These are phyloP conservation scores for Macheiramphus alcinus DNA, from an alignment of 2,113 vertebrate species.

Conservation along the genomic window DNA sequence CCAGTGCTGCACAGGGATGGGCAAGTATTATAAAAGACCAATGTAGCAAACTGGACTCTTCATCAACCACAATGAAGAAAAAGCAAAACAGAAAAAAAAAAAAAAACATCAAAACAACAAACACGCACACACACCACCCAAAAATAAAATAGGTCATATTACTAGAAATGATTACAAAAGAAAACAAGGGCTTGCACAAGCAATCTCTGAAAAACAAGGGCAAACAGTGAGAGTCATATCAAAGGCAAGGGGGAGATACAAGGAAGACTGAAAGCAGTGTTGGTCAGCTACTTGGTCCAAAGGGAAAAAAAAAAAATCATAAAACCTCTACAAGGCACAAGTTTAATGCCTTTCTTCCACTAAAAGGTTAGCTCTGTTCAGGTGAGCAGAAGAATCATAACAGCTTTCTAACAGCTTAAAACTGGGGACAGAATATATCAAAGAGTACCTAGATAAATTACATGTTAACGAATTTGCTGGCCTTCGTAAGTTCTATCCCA, in stretches of 20 bases:
- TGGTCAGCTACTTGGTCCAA: neutral
- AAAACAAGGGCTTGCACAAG: neutral
- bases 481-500: neutral
- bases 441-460: neutral
- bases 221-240: neutral
- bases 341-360: neutral
- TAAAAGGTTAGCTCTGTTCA: neutral
- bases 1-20: neutral
- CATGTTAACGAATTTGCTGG: neutral
- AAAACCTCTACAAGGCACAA: neutral
- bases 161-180: neutral
- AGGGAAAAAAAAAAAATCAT: neutral
- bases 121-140: rapidly evolving
- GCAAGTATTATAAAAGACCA: neutral
- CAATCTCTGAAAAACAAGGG: neutral
- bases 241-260: neutral
- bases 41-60: rapidly evolving
- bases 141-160: neutral
- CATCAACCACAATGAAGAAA: neutral
- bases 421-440: neutral
- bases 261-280: neutral
- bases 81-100: neutral
- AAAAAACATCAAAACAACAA: neutral
- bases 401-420: neutral
- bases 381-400: neutral